Evolutionary conservation across 2,113 vertebrate species (phyloP), one percentile per base, ranked within the genome.

Genomic region (Muntiacus muntjak): DNA sequence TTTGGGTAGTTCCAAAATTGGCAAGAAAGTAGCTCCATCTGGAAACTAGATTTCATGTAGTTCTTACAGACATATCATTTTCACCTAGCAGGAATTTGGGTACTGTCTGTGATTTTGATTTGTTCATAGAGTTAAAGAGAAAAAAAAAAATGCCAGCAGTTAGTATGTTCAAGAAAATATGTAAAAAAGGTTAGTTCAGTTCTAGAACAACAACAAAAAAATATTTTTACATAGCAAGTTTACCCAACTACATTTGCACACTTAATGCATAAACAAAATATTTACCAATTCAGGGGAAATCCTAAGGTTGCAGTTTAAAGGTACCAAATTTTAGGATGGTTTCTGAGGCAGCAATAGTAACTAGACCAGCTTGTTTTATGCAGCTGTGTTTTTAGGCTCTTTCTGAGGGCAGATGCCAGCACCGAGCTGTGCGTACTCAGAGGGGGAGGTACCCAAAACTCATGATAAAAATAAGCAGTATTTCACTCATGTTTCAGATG

Each of bases 41-140:
- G 96, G 95, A 97, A 95, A 92, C 47, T 91, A 84, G 87, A 82
- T 78, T 83, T 58, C 50, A 43, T 62, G 21, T 50, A 87, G 33
- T 25, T 89, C 36, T 97, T 89, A 62, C 23, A 90, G 78, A 84
- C 6, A 60, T 74, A 96, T 50, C 33, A 89, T 89, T 97, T 97
- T 92, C 79, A 83, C 43, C 52, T 95, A 76, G 52, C 10, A 78
- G 52, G 47, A 78, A 87, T 67, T 95, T 81, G 26, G 5, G 45
- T 84, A 28, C 23, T 92, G 16, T 90, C 54, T 95, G 79, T 55
- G 50, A 91, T 93, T 92, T 92, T 86, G 30, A 95, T 87, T 97
- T 96, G 23, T 82, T 97, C 74, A 84, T 21, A 88, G 25, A 97
- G 55, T 82, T 58, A 81, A 97, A 94, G n/a, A 50, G 43, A 43